Conservation (phyloP, 2,888 invertebrate genomes). For the Drosophila affinis region DNA sequence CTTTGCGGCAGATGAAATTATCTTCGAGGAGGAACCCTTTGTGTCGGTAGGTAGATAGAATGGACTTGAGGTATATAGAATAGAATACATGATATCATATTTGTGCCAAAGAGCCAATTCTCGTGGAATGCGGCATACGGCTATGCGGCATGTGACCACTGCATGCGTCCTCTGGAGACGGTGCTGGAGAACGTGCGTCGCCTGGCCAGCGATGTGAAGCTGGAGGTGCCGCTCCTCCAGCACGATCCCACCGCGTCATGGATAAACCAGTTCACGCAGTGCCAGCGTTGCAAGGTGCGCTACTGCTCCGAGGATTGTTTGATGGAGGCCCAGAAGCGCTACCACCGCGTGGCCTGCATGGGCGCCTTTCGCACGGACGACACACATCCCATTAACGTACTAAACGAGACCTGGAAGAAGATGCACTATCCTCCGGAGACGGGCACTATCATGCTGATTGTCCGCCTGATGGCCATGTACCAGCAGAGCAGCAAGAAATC, state of each 20-base stretch:
- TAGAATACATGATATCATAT: too few relatives aligned
- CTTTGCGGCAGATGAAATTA: slow-evolving; percentile 89
- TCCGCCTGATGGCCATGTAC: slow-evolving; percentile 92
- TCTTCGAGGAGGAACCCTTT: slow-evolving; percentile 94
- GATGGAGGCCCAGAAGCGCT: slow-evolving; percentile 86
- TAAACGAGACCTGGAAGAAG: slow-evolving; percentile 96
- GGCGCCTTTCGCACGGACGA: slow-evolving; percentile 86
- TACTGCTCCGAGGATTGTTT: slow-evolving; percentile 92
- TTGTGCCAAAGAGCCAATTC: slow-evolving; percentile 88
- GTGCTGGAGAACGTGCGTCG: slow-evolving; percentile 92
- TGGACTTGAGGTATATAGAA: too few relatives aligned
- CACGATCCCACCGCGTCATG: slow-evolving; percentile 87
- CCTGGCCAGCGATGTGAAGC: slow-evolving; percentile 87
- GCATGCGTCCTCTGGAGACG: slow-evolving; percentile 94
- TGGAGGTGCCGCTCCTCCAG: slow-evolving; percentile 91
- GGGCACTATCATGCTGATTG: slow-evolving; percentile 93
- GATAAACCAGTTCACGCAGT: slow-evolving; percentile 85
- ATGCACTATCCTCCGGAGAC: slow-evolving; percentile 98
- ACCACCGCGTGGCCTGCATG: slow-evolving; percentile 91
- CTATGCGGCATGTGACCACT: slow-evolving; percentile 95
- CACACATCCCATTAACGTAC: slow-evolving; percentile 90
- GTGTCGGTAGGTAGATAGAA: slow-evolving; percentile 85
- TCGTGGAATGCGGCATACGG: slow-evolving; percentile 94
- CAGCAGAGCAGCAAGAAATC: slow-evolving; percentile 87
- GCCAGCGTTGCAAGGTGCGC: slow-evolving; percentile 89